These are phyloP conservation scores for Lasioglossum leucozonium DNA, from an alignment of 2,888 invertebrate species.

Conservation along the genomic window DNA sequence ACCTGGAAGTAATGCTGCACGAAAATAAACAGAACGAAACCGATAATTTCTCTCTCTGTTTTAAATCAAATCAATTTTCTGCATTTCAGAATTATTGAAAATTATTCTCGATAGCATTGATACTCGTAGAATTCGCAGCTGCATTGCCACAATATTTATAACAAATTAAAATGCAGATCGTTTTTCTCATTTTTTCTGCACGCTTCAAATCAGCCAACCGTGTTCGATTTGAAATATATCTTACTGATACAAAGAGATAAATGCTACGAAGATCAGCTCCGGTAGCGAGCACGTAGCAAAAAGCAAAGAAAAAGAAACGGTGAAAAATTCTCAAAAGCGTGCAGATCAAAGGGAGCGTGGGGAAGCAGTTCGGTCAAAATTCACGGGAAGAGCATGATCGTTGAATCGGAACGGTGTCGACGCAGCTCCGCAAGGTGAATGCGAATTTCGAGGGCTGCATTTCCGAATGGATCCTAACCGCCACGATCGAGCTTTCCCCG, in stretches of 20 bases:
- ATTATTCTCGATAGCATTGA: neutral
- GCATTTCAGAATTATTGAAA: neutral
- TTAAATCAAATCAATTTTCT: neutral
- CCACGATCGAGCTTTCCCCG: neutral
- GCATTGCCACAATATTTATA: neutral
- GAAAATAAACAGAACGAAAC: neutral
- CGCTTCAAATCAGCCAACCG: too few relatives aligned
- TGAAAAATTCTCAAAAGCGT: neutral
- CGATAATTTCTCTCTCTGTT: neutral
- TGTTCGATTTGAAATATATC: neutral
- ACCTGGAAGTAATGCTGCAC: neutral
- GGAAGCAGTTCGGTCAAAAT: neutral
- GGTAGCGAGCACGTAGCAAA: too few relatives aligned
- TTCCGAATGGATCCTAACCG: neutral
- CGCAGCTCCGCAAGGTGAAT: neutral
- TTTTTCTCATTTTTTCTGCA: too few relatives aligned
- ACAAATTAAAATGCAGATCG: too few relatives aligned
- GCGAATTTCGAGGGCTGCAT: slow-evolving; percentile 18
- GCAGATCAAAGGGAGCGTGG: neutral
- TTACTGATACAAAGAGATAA: too few relatives aligned
- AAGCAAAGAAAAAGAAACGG: neutral
- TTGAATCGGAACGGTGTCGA: neutral
- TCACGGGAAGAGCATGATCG: neutral
- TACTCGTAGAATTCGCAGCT: too few relatives aligned
- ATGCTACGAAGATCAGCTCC: too few relatives aligned